Evolutionary conservation across 1,140 invertebrate species (phyloP), one percentile per base, ranked within the genome.

Genomic region (Ruditapes philippinarum): DNA sequence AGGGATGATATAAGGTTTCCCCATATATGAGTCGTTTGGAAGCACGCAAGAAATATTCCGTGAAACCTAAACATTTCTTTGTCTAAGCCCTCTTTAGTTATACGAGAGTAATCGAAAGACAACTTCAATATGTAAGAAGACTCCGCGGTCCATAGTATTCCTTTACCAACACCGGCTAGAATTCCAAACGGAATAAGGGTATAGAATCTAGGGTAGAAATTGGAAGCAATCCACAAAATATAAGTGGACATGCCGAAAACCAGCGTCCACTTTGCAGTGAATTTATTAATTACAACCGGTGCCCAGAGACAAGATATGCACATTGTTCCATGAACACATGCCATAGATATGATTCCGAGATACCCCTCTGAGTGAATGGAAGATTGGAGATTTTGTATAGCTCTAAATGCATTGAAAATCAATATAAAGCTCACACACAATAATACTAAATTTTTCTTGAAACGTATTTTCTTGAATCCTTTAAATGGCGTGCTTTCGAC

Each of bases 11-110:
- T 93, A 2, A 95, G 91, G 86, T 95, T 95, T 5, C 95, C 95
- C 94, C 94, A 95, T 42, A 95, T 95, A 90, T 95, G 95, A n/a
- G 95, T 95, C 12, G 95, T 95, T 79, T 95, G 95, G 88, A 95
- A 95, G 82, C 95, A 95, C 17, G 95, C 95, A n/a, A 95, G 89
- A 89, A 95, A 95, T 85, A 95, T 93, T 17, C 95, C 95, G 85
- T 95, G 94, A 78, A 95, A 95, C n/a, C 94, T 91, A 74, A 95
- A 95, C 86, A 95, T 92, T 76, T 95, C 94, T 31, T 93, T 92
- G 42, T 95, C 94, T 25, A 95, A 83, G 28, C 93, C 89, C 40
- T 94, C 93, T 49, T 91, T 92, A 0, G 91, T 92, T 14, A 92
- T 88, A 49, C 90, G 90, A 12, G 95, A 92, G 12, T 94, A 94